A percentile compares a stretch with the other conserved stretches of the same genome.
These are phyloP conservation scores for Stenolophus ochropezus DNA, from an alignment of 2,888 invertebrate genomes.

Conservation along the genomic window DNA sequence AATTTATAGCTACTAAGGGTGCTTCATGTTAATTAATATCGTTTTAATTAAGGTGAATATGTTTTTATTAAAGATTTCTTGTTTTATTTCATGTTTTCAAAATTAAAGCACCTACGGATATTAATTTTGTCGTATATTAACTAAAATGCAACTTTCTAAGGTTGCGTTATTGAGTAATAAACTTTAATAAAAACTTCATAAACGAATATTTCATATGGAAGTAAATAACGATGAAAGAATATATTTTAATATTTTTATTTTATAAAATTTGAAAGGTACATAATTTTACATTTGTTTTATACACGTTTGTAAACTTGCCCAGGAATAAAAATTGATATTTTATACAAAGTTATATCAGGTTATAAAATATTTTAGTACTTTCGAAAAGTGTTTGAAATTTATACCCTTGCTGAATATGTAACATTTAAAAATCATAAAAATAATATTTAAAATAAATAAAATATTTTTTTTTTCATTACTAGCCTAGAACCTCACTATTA, in stretches of 20 bases:
- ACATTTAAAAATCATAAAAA: too few relatives aligned
- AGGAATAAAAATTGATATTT: too few relatives aligned
- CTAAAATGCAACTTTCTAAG: not conserved
- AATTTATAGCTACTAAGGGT: too few relatives aligned
- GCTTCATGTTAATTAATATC: slow-evolving; percentile 39
- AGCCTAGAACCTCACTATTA: too few relatives aligned
- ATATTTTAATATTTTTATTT: not conserved
- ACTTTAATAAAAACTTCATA: not conserved
- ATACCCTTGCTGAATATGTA: too few relatives aligned
- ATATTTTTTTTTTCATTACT: too few relatives aligned
- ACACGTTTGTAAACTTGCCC: too few relatives aligned
- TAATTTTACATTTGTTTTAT: too few relatives aligned
- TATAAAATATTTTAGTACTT: too few relatives aligned
- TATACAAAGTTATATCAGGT: too few relatives aligned
- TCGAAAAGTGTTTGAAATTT: too few relatives aligned
- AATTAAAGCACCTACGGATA: not conserved
- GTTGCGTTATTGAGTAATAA: not conserved
- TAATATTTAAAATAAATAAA: too few relatives aligned
- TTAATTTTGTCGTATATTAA: not conserved
- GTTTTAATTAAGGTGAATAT: not conserved
- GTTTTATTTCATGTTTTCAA: not conserved
- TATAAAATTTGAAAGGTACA: not conserved
- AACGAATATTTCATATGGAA: not conserved
- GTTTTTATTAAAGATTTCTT: not conserved
- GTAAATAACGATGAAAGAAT: not conserved